These are phyloP conservation scores for Cremastobaeus sp. DNA, from an alignment of 2,888 invertebrate species.

Conservation along the genomic window DNA sequence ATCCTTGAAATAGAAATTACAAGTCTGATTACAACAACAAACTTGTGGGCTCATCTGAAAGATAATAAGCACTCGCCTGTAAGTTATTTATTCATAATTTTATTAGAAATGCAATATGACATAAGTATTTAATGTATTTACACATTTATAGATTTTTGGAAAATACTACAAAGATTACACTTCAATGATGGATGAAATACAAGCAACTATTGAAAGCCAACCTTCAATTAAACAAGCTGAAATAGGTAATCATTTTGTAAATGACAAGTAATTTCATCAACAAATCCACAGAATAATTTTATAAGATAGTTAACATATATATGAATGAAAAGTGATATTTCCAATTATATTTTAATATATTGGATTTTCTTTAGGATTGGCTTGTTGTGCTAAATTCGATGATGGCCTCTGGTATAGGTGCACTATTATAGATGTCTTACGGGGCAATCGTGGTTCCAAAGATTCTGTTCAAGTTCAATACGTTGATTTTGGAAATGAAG, in stretches of 20 bases:
- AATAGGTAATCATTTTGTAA: background rate
- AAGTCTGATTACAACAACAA: background rate
- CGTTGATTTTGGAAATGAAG: slow-evolving; percentile 87
- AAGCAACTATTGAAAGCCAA: slow-evolving; percentile 19
- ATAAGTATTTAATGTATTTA: background rate
- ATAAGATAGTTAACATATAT: background rate
- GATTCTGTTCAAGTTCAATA: slow-evolving; percentile 82
- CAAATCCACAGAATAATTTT: background rate
- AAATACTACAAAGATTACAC: slow-evolving; percentile 6
- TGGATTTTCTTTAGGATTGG: slow-evolving; percentile 75
- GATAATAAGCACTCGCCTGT: slow-evolving; percentile 28
- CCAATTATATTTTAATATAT: background rate
- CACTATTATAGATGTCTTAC: slow-evolving; percentile 81
- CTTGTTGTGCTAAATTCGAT: slow-evolving; percentile 83
- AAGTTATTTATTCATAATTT: slow-evolving; percentile 4
- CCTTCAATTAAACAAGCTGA: background rate
- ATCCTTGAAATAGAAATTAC: slow-evolving; percentile 12
- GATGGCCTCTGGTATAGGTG: slow-evolving; percentile 87
- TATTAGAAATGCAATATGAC: background rate
- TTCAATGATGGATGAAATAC: slow-evolving; percentile 28
- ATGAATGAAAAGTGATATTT: background rate
- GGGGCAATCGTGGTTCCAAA: slow-evolving; percentile 71
- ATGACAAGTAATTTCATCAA: background rate
- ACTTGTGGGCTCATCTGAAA: slow-evolving; percentile 14
- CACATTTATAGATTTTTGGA: slow-evolving; percentile 7